Evolutionary conservation across 2,888 invertebrate genomes (phyloP).

Genomic region (Galerucella pusilla): DNA sequence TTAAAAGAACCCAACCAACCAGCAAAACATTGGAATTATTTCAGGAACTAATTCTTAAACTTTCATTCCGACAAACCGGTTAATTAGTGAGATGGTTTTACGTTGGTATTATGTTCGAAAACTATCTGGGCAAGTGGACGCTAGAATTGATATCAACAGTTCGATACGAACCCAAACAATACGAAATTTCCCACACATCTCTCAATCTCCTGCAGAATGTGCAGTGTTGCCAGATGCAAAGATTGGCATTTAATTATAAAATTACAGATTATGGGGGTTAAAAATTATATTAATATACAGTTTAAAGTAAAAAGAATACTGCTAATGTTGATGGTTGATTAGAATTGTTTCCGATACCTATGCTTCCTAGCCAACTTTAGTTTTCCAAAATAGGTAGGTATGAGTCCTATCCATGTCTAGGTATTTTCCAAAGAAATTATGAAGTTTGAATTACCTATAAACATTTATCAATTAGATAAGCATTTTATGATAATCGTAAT

Average conservation of each 20-base stretch:
- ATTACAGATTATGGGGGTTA: too few species aligned
- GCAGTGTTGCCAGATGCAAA: background rate
- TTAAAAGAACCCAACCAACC: background rate
- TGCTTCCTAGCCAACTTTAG: too few species aligned
- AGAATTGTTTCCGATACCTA: too few species aligned
- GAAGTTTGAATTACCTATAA: too few species aligned
- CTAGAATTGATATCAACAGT: slow-evolving; percentile 3
- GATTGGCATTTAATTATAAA: background rate
- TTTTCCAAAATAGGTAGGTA: too few species aligned
- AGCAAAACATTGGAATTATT: background rate
- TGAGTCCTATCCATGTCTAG: too few species aligned
- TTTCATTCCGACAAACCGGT: background rate
- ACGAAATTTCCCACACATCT: slow-evolving; percentile 3
- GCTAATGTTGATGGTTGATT: too few species aligned
- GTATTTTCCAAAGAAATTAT: too few species aligned
- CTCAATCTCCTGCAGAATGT: slow-evolving; percentile 5
- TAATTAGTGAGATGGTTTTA: background rate
- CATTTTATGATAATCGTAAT: background rate
- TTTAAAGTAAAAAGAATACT: too few species aligned
- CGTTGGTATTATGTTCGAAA: background rate
- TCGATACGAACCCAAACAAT: slow-evolving; percentile 5
- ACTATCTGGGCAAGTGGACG: background rate
- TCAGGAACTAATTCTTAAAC: slow-evolving; percentile 1
- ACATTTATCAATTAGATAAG: background rate
- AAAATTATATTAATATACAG: too few species aligned